Evolutionary conservation across 2,797 vertebrate species (phyloP), one percentile per base, ranked within the genome.

Genomic region (Enteromius paludinosus): DNA sequence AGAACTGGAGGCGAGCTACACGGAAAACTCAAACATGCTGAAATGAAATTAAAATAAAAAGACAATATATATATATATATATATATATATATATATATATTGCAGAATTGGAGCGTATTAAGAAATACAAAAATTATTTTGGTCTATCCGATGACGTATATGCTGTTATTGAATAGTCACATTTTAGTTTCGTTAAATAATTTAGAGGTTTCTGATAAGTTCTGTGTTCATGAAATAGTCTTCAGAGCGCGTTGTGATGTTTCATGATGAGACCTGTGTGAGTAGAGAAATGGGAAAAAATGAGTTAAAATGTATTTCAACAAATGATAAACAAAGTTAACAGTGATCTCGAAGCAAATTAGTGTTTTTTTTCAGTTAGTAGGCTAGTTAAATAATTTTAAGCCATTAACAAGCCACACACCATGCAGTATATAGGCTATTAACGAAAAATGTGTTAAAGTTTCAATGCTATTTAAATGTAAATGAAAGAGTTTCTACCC

Each of bases 231-330:
- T 71, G 94, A 92, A 88, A 88, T 81, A 18, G 86, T 90, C 54
- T 94, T 92, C 83, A 95, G 87, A 79, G 91, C 92, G 86, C 93
- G 91, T 82, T 93, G 94, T 91, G 93, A 73, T 74, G 93, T 87
- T 86, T 92, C 93, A 11, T 94, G 93, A 83, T 93, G 93, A 92
- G 93, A 90, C 92, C 94, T 94, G 87, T 43, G 33, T 74, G 85
- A 81, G 65, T 38, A 61, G 30, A 85, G 72, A 25, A 49, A 59
- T n/a, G 65, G 43, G n/a, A 62, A 18, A 75, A 41, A 7, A 71
- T 79, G 1, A 52, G 72, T 45, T 23, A 2, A 35, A 54, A 77
- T 14, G 15, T 25, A 12, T 17, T 52, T 72, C 5, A 68, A 66
- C 71, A 54, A 75, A 43, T 49, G 10, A 56, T 41, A 65, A 28